A percentile compares a stretch with the other conserved stretches of the same genome.
Evolutionary conservation across 2,888 invertebrate species (phyloP).

Genomic region (Nomada lathburiana): DNA sequence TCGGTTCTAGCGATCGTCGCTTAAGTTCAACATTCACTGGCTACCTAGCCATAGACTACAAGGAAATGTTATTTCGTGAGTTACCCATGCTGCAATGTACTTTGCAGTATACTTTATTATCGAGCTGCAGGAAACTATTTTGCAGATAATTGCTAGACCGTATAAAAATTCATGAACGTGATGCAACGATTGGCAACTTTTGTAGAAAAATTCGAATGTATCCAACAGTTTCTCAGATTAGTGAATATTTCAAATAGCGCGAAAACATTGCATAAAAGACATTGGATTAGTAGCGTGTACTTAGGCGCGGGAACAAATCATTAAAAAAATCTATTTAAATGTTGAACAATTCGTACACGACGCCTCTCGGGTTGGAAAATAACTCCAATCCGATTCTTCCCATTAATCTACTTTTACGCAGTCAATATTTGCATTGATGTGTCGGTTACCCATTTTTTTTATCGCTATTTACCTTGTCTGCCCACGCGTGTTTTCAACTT

Average conservation of each 20-base stretch:
- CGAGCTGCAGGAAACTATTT: background rate
- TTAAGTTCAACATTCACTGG: background rate
- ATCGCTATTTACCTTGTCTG: background rate
- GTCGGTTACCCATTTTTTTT: background rate
- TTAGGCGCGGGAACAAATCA: no score
- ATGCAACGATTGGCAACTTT: background rate
- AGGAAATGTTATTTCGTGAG: background rate
- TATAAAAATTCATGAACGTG: background rate
- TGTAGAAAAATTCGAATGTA: background rate
- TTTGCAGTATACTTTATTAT: background rate
- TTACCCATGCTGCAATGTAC: background rate
- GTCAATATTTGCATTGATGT: constrained; percentile 4
- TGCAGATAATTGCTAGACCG: background rate
- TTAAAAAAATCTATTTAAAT: background rate
- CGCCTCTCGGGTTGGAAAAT: background rate
- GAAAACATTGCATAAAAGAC: no score
- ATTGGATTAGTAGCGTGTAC: no score
- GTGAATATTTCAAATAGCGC: background rate
- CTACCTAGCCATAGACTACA: no score
- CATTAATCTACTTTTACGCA: background rate
- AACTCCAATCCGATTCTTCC: background rate
- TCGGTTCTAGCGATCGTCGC: background rate
- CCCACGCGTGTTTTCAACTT: background rate
- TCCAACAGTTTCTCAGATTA: no score
- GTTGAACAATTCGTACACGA: background rate